phyloP scores from a whole-genome alignment of 2,888 invertebrate genomes.

The Bellardia bayeri region DNA sequence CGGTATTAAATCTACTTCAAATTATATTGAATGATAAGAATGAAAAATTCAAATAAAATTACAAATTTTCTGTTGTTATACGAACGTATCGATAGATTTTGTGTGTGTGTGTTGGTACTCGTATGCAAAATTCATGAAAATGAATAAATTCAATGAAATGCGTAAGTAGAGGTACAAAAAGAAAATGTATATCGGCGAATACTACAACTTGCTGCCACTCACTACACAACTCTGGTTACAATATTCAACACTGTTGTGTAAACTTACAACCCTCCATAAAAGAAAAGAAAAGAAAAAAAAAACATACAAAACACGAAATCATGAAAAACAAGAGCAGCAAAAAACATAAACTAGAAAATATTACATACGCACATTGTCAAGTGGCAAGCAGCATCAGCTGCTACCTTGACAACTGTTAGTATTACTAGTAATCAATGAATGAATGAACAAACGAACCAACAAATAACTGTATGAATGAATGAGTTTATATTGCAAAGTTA shows the following conservation, averaged over 20 bases:
- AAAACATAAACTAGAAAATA: slow-evolving; percentile 53
- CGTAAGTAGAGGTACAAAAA: slow-evolving; percentile 49
- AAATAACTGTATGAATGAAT: slow-evolving; percentile 38
- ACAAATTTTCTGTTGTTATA: slow-evolving; percentile 53
- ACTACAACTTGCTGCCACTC: background rate
- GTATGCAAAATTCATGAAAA: slow-evolving; percentile 69
- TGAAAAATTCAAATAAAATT: slow-evolving; percentile 63
- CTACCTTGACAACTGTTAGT: slow-evolving; percentile 65
- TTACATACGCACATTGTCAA: slow-evolving; percentile 46
- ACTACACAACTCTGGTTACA: slow-evolving; percentile 11
- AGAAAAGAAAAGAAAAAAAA: background rate
- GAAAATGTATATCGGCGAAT: background rate
- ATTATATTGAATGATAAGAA: slow-evolving; percentile 52
- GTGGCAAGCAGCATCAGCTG: slow-evolving; percentile 68
- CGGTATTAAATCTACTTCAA: slow-evolving; percentile 27
- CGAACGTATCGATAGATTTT: slow-evolving; percentile 11
- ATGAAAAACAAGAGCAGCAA: background rate
- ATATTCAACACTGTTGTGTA: background rate
- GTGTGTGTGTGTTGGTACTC: slow-evolving; percentile 7
- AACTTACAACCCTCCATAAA: slow-evolving; percentile 51
- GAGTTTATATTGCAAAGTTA: slow-evolving; percentile 40
- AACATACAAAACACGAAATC: slow-evolving; percentile 1
- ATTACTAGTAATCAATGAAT: slow-evolving; percentile 62
- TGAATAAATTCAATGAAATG: slow-evolving; percentile 48
- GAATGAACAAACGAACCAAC: slow-evolving; percentile 46